Conservation (phyloP, 2,797 vertebrate species). For the Prionace glauca region DNA sequence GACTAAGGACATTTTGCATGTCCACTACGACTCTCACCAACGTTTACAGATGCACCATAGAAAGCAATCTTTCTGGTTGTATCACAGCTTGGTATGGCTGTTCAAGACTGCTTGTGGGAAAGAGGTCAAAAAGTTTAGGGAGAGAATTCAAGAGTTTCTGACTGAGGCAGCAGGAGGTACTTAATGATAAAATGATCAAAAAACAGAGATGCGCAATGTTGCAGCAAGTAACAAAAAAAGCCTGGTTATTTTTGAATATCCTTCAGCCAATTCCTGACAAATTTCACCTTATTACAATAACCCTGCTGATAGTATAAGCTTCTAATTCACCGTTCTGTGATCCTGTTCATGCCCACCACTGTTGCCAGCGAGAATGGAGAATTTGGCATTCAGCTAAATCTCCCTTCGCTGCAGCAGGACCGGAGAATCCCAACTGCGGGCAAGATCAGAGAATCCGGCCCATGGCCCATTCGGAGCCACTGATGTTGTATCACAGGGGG, state of each 20-base stretch:
- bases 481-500: too few relatives aligned
- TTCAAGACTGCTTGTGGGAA: too few relatives aligned
- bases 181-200: neutral
- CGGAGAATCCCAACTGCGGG: too few relatives aligned
- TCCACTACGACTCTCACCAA: too few relatives aligned
- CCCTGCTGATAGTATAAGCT: neutral
- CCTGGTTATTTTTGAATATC: neutral
- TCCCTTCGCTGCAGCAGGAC: too few relatives aligned
- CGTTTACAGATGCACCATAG: too few relatives aligned
- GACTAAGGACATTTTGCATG: too few relatives aligned
- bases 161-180: neutral
- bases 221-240: neutral
- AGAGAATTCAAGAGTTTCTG: neutral
- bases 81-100: too few relatives aligned
- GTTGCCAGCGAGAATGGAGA: too few relatives aligned
- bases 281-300: neutral
- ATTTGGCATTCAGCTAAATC: too few relatives aligned
- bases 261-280: neutral
- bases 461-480: neutral
- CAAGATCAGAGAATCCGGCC: too few relatives aligned
- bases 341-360: neutral
- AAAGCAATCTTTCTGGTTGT: too few relatives aligned
- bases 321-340: neutral
- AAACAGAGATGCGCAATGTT: neutral
- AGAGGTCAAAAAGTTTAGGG: neutral